Base-by-base conservation (phyloP, 2,113 vertebrate genomes). In the Elgaria multicarinata region DNA sequence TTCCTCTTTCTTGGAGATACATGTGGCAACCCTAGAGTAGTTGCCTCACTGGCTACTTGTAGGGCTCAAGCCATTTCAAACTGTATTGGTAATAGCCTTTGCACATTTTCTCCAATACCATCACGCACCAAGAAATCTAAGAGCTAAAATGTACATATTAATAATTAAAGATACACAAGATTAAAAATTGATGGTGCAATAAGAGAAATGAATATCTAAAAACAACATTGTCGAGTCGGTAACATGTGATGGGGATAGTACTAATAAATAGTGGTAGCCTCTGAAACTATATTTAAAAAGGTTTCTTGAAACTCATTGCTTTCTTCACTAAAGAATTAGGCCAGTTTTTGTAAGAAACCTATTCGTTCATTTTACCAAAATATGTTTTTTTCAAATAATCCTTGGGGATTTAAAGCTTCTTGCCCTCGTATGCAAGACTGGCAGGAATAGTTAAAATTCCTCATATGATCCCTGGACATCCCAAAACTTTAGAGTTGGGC, bases 231-330 rank as follows among this genome's bases (percentile, higher is more conserved):
- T 86, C 24, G 79, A 84, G 42, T 39, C 31, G 69, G 67, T 67
- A 89, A 3, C 87, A 79, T 78, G 24, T 79, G 44, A 76, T 69
- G 76, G 33, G 69, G 72, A n/a, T 58, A 46, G 44, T 87, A 72
- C 16, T 80, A 87, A 83, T 64, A 84, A 87, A 91, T 22, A 87
- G 71, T 39, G 83, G 2, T n/a, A 58, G 80, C n/a, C 83, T 85
- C 93, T 80, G 78, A 58, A 58, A 86, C 90, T 84, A 87, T 58
- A 0, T n/a, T n/a, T n/a, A 91, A 91, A 88, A 82, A 28, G 1
- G 14, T 91, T 6, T 64, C 79, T 81, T 14, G 28, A 94, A 94
- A 91, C 86, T 31, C 33, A 83, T 58, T 85, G 2, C 31, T 91
- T 50, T 36, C 78, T 81, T 79, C 71, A 58, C 1, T 58, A 76